phyloP scores from a whole-genome alignment of 2,888 invertebrate species.

The Masnerella sp. region DNA sequence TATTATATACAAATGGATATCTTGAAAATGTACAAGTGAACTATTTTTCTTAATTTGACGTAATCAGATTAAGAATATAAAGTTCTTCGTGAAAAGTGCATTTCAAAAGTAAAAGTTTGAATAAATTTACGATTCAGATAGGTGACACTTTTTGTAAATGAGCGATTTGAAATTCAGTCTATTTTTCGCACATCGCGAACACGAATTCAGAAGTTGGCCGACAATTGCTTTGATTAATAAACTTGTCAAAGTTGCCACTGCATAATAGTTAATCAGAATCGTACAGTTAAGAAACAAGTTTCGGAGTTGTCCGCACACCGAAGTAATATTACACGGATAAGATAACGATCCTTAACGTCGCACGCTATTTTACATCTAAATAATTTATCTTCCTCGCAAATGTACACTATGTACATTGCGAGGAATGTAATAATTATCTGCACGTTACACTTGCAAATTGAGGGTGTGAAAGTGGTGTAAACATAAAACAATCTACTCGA shows the following conservation, averaged over 20 bases:
- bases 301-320: slow-evolving; percentile 14
- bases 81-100: no score
- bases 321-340: slow-evolving; percentile 4
- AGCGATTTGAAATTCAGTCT: no score
- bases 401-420: not conserved
- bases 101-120: no score
- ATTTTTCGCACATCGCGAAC: no score
- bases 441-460: slow-evolving; percentile 8
- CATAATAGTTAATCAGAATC: slow-evolving; percentile 18
- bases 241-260: slow-evolving; percentile 28
- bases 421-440: slow-evolving; percentile 5
- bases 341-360: slow-evolving; percentile 11
- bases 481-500: no score
- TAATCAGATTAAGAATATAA: no score
- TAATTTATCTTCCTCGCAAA: slow-evolving; percentile 21
- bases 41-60: no score
- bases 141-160: no score
- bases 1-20: no score
- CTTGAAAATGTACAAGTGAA: no score
- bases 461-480: not conserved
- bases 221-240: slow-evolving; percentile 28
- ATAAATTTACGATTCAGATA: no score
- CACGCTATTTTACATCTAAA: slow-evolving; percentile 6
- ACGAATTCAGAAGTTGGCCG: no score
- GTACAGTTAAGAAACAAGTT: slow-evolving; percentile 28